phyloP scores from a whole-genome alignment of 2,797 vertebrate genomes.

The Pseudocheirus occidentalis region DNA sequence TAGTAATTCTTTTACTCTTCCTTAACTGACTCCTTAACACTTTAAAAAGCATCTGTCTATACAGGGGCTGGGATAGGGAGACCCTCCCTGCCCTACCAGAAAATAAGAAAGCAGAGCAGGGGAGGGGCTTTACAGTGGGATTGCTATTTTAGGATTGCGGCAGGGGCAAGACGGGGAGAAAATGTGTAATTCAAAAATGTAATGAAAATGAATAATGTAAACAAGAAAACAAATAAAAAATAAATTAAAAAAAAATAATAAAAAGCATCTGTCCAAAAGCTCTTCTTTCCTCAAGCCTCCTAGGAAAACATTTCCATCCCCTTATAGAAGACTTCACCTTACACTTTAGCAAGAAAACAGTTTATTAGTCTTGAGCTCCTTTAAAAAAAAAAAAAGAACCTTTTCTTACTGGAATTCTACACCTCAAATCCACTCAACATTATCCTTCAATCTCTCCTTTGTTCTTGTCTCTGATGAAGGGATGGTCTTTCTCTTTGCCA shows the following conservation, averaged over 20 bases:
- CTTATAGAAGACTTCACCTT: not conserved
- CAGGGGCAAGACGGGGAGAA: no score
- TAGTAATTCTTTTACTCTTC: not conserved
- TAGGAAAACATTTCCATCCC: not conserved
- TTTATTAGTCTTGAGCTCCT: not conserved
- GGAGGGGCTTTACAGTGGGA: no score
- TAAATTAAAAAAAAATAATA: no score
- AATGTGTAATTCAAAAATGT: no score
- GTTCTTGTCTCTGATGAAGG: not conserved
- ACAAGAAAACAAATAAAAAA: no score
- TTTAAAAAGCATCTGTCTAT: slow-evolving; percentile 12
- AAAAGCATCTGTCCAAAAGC: slow-evolving; percentile 12
- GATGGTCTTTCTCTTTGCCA: not conserved
- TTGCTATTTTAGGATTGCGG: no score
- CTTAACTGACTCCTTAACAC: not conserved
- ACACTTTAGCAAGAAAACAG: not conserved
- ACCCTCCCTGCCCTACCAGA: no score
- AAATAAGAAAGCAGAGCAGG: no score
- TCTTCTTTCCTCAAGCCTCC: not conserved
- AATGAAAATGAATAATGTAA: no score
- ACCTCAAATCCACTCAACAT: not conserved
- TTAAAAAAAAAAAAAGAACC: not conserved
- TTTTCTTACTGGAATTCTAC: not conserved
- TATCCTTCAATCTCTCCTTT: not conserved
- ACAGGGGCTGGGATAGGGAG: no score